Base-by-base conservation (phyloP, 2,113 vertebrate species). In the Myanophis thanlyinensis region DNA sequence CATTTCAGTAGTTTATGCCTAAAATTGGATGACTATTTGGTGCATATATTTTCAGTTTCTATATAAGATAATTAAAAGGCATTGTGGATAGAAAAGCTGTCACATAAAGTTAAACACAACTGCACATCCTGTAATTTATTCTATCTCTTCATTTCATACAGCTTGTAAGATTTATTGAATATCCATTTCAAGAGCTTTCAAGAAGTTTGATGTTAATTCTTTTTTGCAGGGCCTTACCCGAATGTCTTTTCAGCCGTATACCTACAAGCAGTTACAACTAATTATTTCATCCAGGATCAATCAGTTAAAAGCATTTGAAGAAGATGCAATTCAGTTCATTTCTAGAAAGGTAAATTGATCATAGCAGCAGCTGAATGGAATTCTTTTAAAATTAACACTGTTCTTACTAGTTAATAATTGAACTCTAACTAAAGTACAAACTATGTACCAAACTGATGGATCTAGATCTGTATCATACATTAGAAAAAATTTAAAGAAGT, bases 171-270 rank as follows among this genome's bases (percentile, higher is more conserved):
- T 48, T 87, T 87, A 87, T 49, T 87, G 25, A 87, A 87, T 87
- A 40, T 22, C 15, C 6, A 35, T 40, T 80, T 80, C 67, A 80
- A 80, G 15, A 80, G n/a, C 35, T 80, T 40, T 13, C 23, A 46
- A 87, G 88, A 91, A 0, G 0, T 25, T 93, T 87, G 87, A 44
- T 94, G 25, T 44, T 44, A n/a, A n/a, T 94, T 94, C 94, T 7
- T 96, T 92, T 23, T 49, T 96, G 1, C 5, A 99, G 99, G 99
- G 99, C 46, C 97, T 99, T 93, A 99, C 99, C 85, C 96, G 99
- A 97, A 98, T 99, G 99, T 99, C 98, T 62, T 99, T 99, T 96
- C 99, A 99, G 96, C 99, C 99, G 0, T 99, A 99, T 95, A 98
- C 98, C 53, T 98, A 98, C 96, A 99, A 98, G 93, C 98, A 99